Evolutionary conservation across 2,888 invertebrate species (phyloP).

Genomic region (Tryphoninae sp.): DNA sequence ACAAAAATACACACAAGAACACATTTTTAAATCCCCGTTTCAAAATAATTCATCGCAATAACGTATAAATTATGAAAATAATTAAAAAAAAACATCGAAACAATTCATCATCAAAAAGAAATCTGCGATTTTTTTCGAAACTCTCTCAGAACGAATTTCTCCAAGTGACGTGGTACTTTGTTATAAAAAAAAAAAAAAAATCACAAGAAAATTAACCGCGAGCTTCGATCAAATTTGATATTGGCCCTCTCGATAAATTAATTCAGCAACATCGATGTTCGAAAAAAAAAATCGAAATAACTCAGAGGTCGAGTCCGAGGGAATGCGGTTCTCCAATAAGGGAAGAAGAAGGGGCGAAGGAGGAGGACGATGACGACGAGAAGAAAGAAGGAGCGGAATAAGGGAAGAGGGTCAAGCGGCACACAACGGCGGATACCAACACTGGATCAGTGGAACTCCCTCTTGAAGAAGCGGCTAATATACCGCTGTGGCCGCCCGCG

Average conservation of each 20-base stretch:
- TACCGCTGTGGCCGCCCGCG: constrained; percentile 58
- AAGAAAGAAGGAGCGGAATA: constrained; percentile 30
- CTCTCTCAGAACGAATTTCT: too few species aligned
- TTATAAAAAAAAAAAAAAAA: too few species aligned
- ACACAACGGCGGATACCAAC: constrained; percentile 44
- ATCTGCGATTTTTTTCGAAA: too few species aligned
- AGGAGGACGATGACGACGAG: background rate
- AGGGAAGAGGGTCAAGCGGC: constrained; percentile 62
- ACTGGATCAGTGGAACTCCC: constrained; percentile 66
- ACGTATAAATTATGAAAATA: background rate
- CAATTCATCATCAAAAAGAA: background rate
- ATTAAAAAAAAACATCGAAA: background rate
- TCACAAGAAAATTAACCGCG: too few species aligned
- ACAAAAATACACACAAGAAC: background rate
- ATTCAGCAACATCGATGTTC: too few species aligned
- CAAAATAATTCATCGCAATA: background rate
- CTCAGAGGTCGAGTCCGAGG: background rate
- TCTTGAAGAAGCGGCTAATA: constrained; percentile 54
- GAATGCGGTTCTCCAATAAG: constrained; percentile 24
- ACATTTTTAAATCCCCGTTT: background rate
- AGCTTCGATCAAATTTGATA: too few species aligned
- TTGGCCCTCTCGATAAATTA: too few species aligned
- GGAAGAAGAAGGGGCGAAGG: constrained; percentile 21
- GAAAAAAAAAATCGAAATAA: background rate
- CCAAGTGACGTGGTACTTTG: too few species aligned